Conservation (phyloP, 1,140 invertebrate species). For the Drosophila suzukii region DNA sequence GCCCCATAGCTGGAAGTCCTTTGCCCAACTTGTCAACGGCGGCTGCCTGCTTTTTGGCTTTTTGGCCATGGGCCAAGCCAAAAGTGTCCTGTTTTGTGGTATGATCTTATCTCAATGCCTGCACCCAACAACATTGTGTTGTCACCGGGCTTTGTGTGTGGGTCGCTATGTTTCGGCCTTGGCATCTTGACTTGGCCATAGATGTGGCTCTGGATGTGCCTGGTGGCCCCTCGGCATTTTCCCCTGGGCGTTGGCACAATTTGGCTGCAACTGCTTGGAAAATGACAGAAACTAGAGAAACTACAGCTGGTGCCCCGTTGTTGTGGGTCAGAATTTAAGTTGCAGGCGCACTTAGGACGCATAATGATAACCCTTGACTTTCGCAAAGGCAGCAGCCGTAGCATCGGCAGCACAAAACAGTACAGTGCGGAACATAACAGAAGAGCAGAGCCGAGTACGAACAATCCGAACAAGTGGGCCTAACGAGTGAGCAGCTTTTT, state of each 20-base stretch:
- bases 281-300: constrained; percentile 57
- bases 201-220: constrained; percentile 15
- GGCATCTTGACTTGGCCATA: constrained; percentile 59
- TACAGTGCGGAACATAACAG: constrained; percentile 30
- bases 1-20: constrained; percentile 13
- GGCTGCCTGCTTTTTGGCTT: constrained; percentile 23
- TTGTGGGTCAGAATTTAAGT: constrained; percentile 60
- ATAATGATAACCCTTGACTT: constrained; percentile 77
- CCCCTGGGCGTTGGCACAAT: constrained; percentile 59
- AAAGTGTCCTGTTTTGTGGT: constrained; percentile 74
- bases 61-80: constrained; percentile 58
- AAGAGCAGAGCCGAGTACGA: constrained; percentile 13
- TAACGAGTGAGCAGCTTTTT: constrained; percentile 73
- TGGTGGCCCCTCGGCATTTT: constrained; percentile 25
- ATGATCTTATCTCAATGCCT: constrained; percentile 66
- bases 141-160: constrained; percentile 49
- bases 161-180: constrained; percentile 39
- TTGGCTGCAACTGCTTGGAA: constrained; percentile 74
- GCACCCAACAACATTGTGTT: constrained; percentile 72
- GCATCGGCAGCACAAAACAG: constrained; percentile 7
- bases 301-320: constrained; percentile 49
- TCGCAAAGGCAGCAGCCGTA: constrained; percentile 61
- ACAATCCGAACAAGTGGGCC: constrained; percentile 64
- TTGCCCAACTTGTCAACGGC: constrained; percentile 48
- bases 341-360: constrained; percentile 48